Evolutionary conservation across 1,140 invertebrate genomes (phyloP).

Genomic region (Tetragnatha versicolor): DNA sequence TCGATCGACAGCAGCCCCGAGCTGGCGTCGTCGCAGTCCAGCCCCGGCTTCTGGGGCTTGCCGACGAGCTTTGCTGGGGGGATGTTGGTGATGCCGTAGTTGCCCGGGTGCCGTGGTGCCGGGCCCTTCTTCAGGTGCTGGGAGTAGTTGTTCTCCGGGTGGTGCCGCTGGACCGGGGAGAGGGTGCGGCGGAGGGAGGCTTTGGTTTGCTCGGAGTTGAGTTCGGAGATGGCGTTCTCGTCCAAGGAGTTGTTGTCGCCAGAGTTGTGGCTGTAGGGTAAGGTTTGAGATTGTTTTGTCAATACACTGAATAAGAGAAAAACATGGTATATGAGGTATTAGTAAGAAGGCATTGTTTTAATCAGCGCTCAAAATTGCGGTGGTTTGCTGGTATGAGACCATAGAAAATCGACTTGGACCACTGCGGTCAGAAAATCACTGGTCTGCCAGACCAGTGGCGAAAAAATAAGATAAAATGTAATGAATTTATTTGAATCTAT

Average conservation of each 20-base stretch:
- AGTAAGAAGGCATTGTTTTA: no score
- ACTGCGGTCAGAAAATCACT: no score
- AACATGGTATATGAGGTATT: no score
- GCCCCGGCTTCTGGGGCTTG: slow-evolving; percentile 1
- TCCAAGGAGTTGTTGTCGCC: slow-evolving; percentile 82
- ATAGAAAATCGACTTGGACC: no score
- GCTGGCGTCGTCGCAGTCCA: slow-evolving; percentile 40
- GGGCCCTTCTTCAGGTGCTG: slow-evolving; percentile 5
- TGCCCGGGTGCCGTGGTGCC: slow-evolving; percentile 1
- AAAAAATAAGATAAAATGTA: no score
- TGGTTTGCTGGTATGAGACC: no score
- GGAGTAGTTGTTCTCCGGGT: slow-evolving; percentile 28
- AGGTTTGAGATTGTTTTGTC: no score
- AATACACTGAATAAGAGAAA: no score
- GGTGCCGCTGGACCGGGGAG: neutral
- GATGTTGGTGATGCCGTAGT: slow-evolving; percentile 37
- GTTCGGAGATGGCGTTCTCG: slow-evolving; percentile 75
- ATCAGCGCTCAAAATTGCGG: no score
- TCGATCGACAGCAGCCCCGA: slow-evolving; percentile 43
- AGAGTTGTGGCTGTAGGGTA: slow-evolving; percentile 70
- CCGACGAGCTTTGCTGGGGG: slow-evolving; percentile 42
- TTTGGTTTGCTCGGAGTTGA: slow-evolving; percentile 18
- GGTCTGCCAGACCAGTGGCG: no score
- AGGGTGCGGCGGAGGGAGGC: neutral
- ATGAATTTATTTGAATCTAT: no score